These are phyloP conservation scores for Atlantisia rogersi DNA, from an alignment of 2,113 vertebrate species.

Conservation along the genomic window DNA sequence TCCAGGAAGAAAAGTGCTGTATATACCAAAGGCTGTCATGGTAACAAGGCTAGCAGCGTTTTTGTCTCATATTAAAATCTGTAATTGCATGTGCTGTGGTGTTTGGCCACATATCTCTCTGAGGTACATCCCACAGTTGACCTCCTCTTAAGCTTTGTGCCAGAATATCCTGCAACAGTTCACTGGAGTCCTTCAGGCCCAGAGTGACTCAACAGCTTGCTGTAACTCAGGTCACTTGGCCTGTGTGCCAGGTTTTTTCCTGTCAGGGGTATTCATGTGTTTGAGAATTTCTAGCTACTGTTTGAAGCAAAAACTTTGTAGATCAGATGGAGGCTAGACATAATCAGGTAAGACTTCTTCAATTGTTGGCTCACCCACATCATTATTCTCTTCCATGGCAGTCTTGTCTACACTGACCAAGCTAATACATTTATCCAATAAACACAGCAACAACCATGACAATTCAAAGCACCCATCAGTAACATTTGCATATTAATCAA, in stretches of 20 bases:
- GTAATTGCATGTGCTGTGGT: background rate
- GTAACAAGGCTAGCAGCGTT: background rate
- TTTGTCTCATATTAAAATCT: background rate
- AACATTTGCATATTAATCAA: background rate
- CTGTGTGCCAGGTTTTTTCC: background rate
- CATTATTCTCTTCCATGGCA: background rate
- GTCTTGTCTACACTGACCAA: background rate
- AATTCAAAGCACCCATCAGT: background rate
- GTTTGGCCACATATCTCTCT: background rate
- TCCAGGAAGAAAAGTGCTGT: background rate
- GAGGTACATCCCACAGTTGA: background rate
- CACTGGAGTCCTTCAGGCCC: background rate
- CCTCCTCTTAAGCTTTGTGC: background rate
- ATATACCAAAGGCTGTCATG: background rate
- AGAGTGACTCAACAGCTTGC: background rate
- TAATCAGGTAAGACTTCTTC: background rate
- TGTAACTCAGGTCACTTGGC: background rate
- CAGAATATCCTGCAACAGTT: background rate
- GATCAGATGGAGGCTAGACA: background rate
- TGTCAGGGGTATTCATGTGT: rapidly evolving
- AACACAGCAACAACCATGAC: background rate
- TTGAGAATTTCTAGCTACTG: background rate
- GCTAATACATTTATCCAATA: background rate
- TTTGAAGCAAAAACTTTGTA: background rate
- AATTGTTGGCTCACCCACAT: background rate